Base-by-base conservation (phyloP, 1,140 invertebrate genomes). In the Apis cerana region DNA sequence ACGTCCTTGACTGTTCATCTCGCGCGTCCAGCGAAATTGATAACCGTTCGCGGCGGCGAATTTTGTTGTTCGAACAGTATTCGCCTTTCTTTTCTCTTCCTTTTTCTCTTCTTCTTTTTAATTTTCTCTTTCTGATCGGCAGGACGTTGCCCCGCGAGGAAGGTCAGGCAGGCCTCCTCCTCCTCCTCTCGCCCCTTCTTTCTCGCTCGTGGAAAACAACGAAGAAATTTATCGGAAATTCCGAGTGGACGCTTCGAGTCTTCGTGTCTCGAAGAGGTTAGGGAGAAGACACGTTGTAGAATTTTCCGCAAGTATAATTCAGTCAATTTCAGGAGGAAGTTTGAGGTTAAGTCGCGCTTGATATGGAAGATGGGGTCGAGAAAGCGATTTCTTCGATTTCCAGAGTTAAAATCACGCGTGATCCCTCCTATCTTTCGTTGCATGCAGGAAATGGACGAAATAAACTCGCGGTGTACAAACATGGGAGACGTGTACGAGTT, bases 1-100 rank as follows among this genome's bases (percentile, higher is more conserved):
- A 82, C 86, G 91, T 88, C 92, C 92, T 93, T 93, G 91, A 90
- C 89, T 91, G 87, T 70, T 91, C 89, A 90, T 91, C 84, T 68
- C 67, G 72, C 80, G 86, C 56, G 76, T 27, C 12, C 54, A 43
- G 27, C 87, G 27, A 87, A 91, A 92, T 90, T 91, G 84, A 91
- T 79, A 90, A 85, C 89, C 83, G 74, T 91, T 89, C 84, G 82
- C 75, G 81, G 33, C 33, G 33, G 33, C 33, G 2, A 33, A 33
- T 33, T 33, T 33, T 33, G 2, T 33, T 33, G 33, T n/a, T n/a
- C 33, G 2, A 33, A 33, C 2, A 33, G 33, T 27, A 27, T 27
- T 27, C 27, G 27, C 33, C 33, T 0, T 3, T 33, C 33, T 2
- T 33, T 33, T 33, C 1, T 15, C 15, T 54, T 15, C 4, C 0